Percentiles rank a stretch among this genome's conserved stretches.
phyloP scores from a whole-genome alignment of 2,888 invertebrate genomes.

The Antheraea yamamai region DNA sequence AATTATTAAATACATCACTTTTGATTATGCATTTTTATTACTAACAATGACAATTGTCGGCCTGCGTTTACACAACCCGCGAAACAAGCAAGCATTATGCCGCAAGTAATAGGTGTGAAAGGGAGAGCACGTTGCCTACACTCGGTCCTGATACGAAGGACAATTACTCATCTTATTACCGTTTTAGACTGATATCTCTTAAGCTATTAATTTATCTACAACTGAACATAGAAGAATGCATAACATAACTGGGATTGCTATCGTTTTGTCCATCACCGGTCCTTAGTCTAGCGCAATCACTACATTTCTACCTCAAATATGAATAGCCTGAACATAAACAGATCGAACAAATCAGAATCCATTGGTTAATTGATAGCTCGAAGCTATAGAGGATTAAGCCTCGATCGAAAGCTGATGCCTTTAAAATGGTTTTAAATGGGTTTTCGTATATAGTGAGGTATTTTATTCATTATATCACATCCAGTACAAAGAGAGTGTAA shows the following conservation, averaged over 20 bases:
- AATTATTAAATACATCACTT: too few relatives aligned
- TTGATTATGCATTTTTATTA: too few relatives aligned
- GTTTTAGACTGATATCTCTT: too few relatives aligned
- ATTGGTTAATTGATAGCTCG: slow-evolving; percentile 2
- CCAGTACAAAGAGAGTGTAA: not conserved
- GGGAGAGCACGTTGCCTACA: too few relatives aligned
- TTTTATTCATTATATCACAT: not conserved
- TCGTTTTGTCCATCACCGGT: not conserved
- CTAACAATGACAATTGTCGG: too few relatives aligned
- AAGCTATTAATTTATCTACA: too few relatives aligned
- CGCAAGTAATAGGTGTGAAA: too few relatives aligned
- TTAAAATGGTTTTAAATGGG: slow-evolving; percentile 1
- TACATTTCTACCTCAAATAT: not conserved
- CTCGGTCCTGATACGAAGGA: too few relatives aligned
- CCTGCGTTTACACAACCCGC: too few relatives aligned
- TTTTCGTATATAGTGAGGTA: not conserved
- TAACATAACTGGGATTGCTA: not conserved
- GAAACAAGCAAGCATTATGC: too few relatives aligned
- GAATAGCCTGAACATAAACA: not conserved
- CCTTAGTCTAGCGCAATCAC: not conserved
- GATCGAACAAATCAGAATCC: not conserved
- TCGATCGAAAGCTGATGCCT: not conserved
- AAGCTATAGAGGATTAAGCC: slow-evolving; percentile 2
- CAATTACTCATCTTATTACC: too few relatives aligned
- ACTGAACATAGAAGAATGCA: not conserved